Evolutionary conservation across 2,888 invertebrate species (phyloP).

Genomic region (Drosophila basisetae): DNA sequence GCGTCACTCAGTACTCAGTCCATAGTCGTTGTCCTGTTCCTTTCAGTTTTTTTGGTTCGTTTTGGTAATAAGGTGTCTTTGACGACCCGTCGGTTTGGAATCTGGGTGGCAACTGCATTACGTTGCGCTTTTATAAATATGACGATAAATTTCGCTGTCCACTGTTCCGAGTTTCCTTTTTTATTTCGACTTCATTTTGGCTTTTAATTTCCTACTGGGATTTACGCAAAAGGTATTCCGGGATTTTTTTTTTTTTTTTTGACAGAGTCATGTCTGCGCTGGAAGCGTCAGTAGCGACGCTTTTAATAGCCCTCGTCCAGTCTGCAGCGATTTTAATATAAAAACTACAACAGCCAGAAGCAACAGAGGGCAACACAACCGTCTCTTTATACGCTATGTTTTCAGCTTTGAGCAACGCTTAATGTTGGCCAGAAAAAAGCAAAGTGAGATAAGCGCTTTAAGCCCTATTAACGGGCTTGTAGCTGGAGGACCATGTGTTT

Average conservation of each 20-base stretch:
- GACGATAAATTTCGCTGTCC: constrained; percentile 64
- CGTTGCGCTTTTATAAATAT: constrained; percentile 74
- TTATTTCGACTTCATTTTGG: constrained; percentile 72
- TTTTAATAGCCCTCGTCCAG: constrained; percentile 74
- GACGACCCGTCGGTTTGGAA: constrained; percentile 41
- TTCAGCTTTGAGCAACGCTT: constrained; percentile 37
- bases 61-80: constrained; percentile 61
- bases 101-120: constrained; percentile 34
- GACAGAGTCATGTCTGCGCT: constrained; percentile 37
- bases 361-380: constrained; percentile 48
- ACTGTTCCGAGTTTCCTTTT: constrained; percentile 34
- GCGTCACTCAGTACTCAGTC: constrained; percentile 61
- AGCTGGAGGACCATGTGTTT: constrained; percentile 37
- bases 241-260: constrained; percentile 5
- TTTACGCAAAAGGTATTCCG: constrained; percentile 71
- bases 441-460: constrained; percentile 77
- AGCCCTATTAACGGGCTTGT: constrained; percentile 65
- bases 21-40: constrained; percentile 34
- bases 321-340: constrained; percentile 74
- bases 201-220: constrained; percentile 81
- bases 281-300: constrained; percentile 43
- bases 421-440: constrained; percentile 29
- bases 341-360: constrained; percentile 67
- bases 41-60: constrained; percentile 5
- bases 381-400: constrained; percentile 60